Conservation (phyloP, 2,797 vertebrate species). For the Bradypodion pumilum region DNA sequence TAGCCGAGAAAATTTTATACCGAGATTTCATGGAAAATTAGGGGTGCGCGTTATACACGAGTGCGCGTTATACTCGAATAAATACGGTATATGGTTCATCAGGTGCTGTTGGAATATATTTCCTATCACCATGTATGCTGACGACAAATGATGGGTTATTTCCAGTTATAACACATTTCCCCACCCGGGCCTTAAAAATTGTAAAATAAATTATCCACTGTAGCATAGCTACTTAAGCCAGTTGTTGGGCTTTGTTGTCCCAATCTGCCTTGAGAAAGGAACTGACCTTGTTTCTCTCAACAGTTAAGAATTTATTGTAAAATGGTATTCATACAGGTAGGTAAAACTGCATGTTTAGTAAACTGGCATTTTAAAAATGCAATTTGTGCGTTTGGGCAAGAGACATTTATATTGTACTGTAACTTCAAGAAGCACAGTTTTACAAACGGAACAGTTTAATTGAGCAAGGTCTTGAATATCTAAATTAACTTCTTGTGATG, state of each 20-base stretch:
- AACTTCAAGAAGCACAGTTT: constrained; percentile 40
- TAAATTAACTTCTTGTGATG: constrained; percentile 65
- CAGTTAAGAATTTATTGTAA: constrained; percentile 59
- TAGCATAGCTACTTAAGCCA: not conserved
- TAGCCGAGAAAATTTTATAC: no score
- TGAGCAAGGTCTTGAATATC: constrained; percentile 19
- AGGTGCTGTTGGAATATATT: not conserved
- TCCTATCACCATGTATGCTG: not conserved
- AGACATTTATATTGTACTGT: constrained; percentile 19
- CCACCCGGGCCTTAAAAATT: not conserved
- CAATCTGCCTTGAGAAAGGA: not conserved
- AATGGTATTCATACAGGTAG: constrained; percentile 49
- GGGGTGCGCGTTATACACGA: no score
- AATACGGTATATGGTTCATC: not conserved
- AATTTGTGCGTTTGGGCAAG: constrained; percentile 8
- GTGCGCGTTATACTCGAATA: no score
- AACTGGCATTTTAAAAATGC: constrained; percentile 21
- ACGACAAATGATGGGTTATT: not conserved
- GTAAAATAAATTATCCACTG: not conserved
- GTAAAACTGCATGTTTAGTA: constrained; percentile 33
- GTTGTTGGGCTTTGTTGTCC: not conserved
- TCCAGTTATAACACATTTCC: not conserved
- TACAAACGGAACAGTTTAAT: constrained; percentile 39
- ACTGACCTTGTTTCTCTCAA: constrained; percentile 7
- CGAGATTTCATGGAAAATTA: no score